Percentiles rank a stretch among this genome's conserved stretches.
Conservation (phyloP, 2,888 invertebrate genomes). For the Escarpia spicata region DNA sequence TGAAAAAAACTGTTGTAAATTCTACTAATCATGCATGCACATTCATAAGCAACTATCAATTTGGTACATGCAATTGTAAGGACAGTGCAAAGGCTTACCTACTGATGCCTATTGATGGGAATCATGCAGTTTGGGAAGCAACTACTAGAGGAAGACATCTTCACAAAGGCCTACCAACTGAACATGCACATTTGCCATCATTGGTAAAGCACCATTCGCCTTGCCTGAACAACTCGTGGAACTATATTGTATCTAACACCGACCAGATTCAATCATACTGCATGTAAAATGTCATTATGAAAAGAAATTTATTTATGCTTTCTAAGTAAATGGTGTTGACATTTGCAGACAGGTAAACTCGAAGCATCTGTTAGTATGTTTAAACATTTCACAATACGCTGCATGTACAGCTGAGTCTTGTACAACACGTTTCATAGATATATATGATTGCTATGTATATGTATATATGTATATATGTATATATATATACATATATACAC, state of each 20-base stretch:
- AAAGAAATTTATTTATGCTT: not conserved
- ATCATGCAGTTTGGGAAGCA: not conserved
- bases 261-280: not conserved
- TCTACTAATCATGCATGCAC: not conserved
- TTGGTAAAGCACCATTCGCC: not conserved
- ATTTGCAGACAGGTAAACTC: not conserved
- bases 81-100: not conserved
- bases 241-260: not conserved
- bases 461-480: too few species aligned
- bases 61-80: not conserved
- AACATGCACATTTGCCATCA: not conserved
- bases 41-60: not conserved
- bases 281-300: not conserved
- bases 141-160: not conserved
- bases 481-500: too few species aligned
- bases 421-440: too few species aligned
- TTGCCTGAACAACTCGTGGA: not conserved
- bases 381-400: not conserved
- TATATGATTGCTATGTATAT: too few species aligned
- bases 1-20: not conserved
- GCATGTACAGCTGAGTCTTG: too few species aligned
- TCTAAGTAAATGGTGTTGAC: not conserved
- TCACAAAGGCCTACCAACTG: not conserved
- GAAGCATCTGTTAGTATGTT: not conserved
- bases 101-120: not conserved